phyloP scores from a whole-genome alignment of 1,140 invertebrate genomes.

The Lasioglossum baleicum region DNA sequence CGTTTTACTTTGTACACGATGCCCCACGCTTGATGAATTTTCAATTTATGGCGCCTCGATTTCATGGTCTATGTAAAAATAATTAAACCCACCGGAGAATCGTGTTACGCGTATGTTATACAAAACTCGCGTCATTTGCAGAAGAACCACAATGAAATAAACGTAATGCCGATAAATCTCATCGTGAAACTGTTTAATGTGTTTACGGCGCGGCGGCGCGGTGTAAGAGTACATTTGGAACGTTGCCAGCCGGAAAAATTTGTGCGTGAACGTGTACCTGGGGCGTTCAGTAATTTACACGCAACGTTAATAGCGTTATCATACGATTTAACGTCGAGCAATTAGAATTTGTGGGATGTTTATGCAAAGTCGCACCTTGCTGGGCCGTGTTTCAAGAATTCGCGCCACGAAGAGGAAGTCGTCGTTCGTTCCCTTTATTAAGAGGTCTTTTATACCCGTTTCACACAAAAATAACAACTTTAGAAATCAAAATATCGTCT shows the following conservation, averaged over 20 bases:
- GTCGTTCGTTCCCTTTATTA: no score
- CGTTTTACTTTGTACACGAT: no score
- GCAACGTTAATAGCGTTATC: slow-evolving; percentile 22
- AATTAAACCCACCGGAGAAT: neutral
- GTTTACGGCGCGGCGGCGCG: neutral
- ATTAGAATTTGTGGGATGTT: neutral
- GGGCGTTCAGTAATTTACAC: slow-evolving; percentile 23
- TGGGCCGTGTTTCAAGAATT: no score
- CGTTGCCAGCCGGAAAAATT: slow-evolving; percentile 29
- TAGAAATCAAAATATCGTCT: no score
- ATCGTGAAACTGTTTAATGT: neutral
- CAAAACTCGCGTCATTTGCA: neutral
- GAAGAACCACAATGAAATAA: neutral
- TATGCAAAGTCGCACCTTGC: neutral
- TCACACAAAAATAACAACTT: no score
- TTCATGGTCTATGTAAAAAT: neutral
- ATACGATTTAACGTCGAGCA: slow-evolving; percentile 14
- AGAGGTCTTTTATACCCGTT: no score
- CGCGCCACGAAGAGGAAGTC: no score
- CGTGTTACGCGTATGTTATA: no score
- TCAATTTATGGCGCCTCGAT: no score
- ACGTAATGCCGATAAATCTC: slow-evolving; percentile 18
- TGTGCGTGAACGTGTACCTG: neutral
- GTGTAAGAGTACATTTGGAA: slow-evolving; percentile 12
- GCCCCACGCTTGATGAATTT: no score